phyloP scores from a whole-genome alignment of 2,888 invertebrate genomes.

The Orthosia cruda region DNA sequence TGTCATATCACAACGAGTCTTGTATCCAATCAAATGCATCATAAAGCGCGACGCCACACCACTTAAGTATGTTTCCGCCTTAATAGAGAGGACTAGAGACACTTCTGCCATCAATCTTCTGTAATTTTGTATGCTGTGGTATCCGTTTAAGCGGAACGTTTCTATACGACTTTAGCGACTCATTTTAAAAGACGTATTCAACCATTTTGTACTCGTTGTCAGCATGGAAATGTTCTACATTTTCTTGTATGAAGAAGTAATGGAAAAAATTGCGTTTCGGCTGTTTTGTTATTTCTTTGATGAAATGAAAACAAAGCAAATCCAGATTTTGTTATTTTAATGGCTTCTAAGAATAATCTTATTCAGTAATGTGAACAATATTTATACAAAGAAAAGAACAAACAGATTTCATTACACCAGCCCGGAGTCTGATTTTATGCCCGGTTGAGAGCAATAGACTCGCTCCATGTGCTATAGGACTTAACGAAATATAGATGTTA shows the following conservation, averaged over 20 bases:
- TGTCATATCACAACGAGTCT: no score
- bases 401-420: background rate
- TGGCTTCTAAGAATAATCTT: background rate
- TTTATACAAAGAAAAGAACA: background rate
- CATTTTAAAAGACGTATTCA: conserved; percentile 19
- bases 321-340: conserved; percentile 8
- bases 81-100: no score
- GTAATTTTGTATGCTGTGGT: background rate
- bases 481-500: background rate
- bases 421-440: background rate
- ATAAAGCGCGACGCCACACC: no score
- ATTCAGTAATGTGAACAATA: background rate
- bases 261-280: conserved; percentile 1
- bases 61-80: no score
- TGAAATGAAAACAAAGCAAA: conserved; percentile 13
- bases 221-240: conserved; percentile 19
- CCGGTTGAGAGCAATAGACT: background rate
- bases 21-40: no score
- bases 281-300: conserved; percentile 10
- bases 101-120: background rate
- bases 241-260: conserved; percentile 14
- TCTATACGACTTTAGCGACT: conserved; percentile 19
- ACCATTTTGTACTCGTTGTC: conserved; percentile 6
- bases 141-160: background rate
- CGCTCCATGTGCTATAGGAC: background rate